These are phyloP conservation scores for Sphenopsis melanotis DNA, from an alignment of 2,797 vertebrate species.

Conservation along the genomic window DNA sequence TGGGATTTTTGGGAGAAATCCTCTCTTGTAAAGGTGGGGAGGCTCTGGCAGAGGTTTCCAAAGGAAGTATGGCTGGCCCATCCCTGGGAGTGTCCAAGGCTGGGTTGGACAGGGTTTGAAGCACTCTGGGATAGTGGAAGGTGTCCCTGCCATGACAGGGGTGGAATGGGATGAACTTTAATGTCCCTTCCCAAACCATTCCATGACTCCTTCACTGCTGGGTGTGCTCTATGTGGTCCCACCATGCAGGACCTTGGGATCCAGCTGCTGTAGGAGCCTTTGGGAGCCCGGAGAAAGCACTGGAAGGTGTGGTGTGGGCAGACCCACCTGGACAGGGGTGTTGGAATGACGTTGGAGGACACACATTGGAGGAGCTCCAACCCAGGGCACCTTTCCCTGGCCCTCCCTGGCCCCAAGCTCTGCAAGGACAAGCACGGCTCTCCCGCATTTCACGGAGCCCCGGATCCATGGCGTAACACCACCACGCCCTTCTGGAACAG, in stretches of 20 bases:
- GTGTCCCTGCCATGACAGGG: not conserved
- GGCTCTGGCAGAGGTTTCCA: not conserved
- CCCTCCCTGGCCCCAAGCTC: rapidly evolving
- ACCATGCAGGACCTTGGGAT: not conserved
- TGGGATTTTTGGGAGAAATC: not conserved
- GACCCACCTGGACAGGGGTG: rapidly evolving
- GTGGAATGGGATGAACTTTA: not conserved
- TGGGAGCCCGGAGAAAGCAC: not conserved
- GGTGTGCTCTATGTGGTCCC: rapidly evolving
- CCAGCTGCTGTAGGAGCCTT: not conserved
- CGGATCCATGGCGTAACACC: not conserved
- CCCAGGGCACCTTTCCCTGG: not conserved
- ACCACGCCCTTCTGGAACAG: not conserved
- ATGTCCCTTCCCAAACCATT: not conserved
- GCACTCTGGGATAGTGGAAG: rapidly evolving
- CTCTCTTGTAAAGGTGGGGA: not conserved
- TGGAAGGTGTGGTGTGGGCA: too few relatives aligned
- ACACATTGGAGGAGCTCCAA: not conserved
- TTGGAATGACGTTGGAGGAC: rapidly evolving
- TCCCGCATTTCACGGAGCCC: not conserved
- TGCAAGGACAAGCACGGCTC: not conserved
- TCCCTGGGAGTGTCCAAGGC: not conserved
- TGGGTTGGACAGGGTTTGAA: rapidly evolving
- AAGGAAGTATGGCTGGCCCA: not conserved
- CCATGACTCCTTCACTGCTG: not conserved